phyloP scores from a whole-genome alignment of 2,888 invertebrate species.

The Ichneumon xanthorius region DNA sequence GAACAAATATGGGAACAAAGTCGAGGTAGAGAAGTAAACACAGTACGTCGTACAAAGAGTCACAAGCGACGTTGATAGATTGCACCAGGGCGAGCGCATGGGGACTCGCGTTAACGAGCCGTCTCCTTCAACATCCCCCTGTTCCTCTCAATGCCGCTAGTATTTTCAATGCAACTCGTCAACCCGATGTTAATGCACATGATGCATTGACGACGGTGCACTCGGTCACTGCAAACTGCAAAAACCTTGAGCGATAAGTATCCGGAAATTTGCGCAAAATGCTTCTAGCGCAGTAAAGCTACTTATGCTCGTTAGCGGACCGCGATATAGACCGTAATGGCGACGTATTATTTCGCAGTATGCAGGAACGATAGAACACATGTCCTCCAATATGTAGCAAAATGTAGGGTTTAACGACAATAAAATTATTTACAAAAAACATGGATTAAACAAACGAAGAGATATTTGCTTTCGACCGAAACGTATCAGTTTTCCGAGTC shows the following conservation, averaged over 20 bases:
- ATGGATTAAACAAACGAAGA: too few relatives aligned
- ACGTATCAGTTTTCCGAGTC: too few relatives aligned
- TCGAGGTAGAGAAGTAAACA: neutral
- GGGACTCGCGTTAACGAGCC: conserved; percentile 33
- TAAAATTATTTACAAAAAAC: too few relatives aligned
- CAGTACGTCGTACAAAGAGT: neutral
- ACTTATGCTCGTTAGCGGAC: neutral
- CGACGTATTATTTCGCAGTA: too few relatives aligned
- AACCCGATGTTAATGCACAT: conserved; percentile 9
- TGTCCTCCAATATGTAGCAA: too few relatives aligned
- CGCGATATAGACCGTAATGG: too few relatives aligned
- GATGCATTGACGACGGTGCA: conserved; percentile 1
- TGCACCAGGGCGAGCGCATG: conserved; percentile 4
- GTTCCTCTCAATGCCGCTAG: conserved; percentile 7
- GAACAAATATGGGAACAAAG: conserved; percentile 25
- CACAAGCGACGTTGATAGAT: conserved; percentile 52
- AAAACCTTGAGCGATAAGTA: neutral
- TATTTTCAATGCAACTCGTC: conserved; percentile 40
- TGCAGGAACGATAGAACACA: too few relatives aligned
- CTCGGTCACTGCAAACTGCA: neutral
- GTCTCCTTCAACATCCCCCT: neutral
- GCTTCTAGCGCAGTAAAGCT: neutral
- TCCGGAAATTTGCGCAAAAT: neutral
- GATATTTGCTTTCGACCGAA: too few relatives aligned
- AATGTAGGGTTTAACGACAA: too few relatives aligned